Base-by-base conservation (phyloP, 2,113 vertebrate genomes). In the Tenebrosternarchus preto region DNA sequence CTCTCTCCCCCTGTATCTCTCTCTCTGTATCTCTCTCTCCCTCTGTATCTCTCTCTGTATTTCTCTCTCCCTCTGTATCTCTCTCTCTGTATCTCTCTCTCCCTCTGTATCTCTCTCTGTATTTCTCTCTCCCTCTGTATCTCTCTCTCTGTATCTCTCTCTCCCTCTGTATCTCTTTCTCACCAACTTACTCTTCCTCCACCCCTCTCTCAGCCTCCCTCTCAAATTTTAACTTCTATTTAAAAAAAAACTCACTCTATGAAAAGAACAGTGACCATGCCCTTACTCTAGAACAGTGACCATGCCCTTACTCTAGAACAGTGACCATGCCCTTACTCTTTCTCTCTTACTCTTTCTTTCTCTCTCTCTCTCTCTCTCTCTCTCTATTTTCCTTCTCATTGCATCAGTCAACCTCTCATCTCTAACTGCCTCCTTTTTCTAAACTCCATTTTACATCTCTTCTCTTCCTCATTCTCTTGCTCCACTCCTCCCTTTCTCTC, bases 361-460 rank as follows among this genome's bases (percentile, higher is more conserved):
- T 61, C 59, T 0, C 12, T 17, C 31, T 24, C 29, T 64, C 53
- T 36, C 3, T 73, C 12, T 24, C 20, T 60, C 31, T 74, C 24
- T 75, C 31, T 75, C 68, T 70, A 36, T 70, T 24, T 50, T 8
- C 5, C 16, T 61, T 43, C 66, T 57, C 66, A 33, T 27, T 33
- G 25, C 33, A 31, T 29, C 4, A 1, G 31, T 27, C 29, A 39
- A 24, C n/a, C 7, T 61, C 55, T 53, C n/a, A n/a, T n/a, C n/a
- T n/a, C n/a, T n/a, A n/a, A n/a, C 53, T 12, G 9, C 4, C 27
- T 56, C 43, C 19, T 55, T 20, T 67, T 27, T 22, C 6, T 24
- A 29, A 39, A 22, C 63, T 33, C 53, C 43, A 27, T n/a, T 39
- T 77, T 46, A 25, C n/a, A 50, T 60, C 57, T 33, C 12, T 64